Conservation (phyloP, 2,797 vertebrate species). For the Sardinella longiceps region DNA sequence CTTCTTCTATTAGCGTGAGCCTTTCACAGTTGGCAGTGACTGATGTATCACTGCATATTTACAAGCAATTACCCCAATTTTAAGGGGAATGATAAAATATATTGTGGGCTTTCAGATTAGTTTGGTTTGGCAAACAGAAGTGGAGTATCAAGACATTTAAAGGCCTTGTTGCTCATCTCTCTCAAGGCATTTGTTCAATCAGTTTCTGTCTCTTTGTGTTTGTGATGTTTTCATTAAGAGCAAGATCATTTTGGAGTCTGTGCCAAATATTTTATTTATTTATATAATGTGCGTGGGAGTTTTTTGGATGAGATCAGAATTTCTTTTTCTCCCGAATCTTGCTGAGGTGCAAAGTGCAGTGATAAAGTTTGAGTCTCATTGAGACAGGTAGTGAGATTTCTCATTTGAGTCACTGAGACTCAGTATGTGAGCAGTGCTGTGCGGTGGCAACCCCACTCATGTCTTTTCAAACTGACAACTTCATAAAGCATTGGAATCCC, state of each 20-base stretch:
- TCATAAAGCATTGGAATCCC: conserved; percentile 62
- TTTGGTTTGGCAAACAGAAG: neutral
- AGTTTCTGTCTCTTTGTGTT: neutral
- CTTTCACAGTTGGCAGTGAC: neutral
- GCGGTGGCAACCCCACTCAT: conserved; percentile 38
- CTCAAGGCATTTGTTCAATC: neutral
- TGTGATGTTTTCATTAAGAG: neutral
- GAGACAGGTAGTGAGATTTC: neutral
- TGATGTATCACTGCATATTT: neutral
- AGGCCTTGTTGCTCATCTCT: neutral
- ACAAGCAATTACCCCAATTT: neutral
- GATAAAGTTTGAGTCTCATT: neutral
- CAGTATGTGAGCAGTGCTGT: neutral
- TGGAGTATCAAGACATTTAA: neutral
- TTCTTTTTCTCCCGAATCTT: neutral
- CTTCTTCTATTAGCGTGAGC: neutral
- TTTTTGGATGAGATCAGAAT: neutral
- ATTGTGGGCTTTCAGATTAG: neutral
- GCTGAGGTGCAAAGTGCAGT: neutral
- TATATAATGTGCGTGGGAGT: neutral
- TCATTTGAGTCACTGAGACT: conserved; percentile 42
- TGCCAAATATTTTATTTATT: neutral
- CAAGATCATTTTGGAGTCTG: neutral
- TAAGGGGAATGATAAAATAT: neutral
- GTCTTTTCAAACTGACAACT: conserved; percentile 49